Percentiles rank a stretch among this genome's conserved stretches.
Conservation (phyloP, 1,140 invertebrate species). For the Nasonia giraulti region DNA sequence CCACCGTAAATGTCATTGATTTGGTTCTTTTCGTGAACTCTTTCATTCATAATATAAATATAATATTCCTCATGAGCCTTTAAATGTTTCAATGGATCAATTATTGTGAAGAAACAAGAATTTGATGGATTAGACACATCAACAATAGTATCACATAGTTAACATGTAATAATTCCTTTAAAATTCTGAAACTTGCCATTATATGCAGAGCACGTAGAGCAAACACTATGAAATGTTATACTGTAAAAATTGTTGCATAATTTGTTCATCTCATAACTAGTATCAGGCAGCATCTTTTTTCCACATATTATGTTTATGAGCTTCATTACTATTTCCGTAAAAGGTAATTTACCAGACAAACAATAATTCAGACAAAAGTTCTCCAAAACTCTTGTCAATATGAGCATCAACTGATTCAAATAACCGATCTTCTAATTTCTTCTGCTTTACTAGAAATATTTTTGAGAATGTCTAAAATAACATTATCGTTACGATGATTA, state of each 20-base stretch:
- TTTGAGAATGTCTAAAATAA: too few species aligned
- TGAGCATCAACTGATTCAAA: too few species aligned
- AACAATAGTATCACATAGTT: neutral
- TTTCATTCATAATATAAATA: neutral
- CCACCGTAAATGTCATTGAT: neutral
- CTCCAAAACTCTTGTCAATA: too few species aligned
- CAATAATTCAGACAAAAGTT: too few species aligned
- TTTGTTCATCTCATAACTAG: neutral
- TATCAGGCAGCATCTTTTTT: neutral
- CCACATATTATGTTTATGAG: neutral
- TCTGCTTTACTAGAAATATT: too few species aligned
- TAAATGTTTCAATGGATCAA: neutral
- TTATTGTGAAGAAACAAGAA: neutral
- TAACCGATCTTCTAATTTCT: too few species aligned
- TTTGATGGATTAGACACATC: neutral
- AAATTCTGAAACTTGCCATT: neutral
- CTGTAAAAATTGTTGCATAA: neutral
- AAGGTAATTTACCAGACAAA: too few species aligned
- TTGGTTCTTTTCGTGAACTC: slow-evolving; percentile 62
- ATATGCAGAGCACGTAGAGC: neutral
- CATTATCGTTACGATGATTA: too few species aligned
- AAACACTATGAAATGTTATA: neutral
- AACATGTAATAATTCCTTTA: neutral
- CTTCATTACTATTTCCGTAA: neutral
- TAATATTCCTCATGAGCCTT: slow-evolving; percentile 2